A percentile compares a stretch with the other conserved stretches of the same genome.
phyloP scores from a whole-genome alignment of 2,888 invertebrate genomes.

The Conistra vaccinii region DNA sequence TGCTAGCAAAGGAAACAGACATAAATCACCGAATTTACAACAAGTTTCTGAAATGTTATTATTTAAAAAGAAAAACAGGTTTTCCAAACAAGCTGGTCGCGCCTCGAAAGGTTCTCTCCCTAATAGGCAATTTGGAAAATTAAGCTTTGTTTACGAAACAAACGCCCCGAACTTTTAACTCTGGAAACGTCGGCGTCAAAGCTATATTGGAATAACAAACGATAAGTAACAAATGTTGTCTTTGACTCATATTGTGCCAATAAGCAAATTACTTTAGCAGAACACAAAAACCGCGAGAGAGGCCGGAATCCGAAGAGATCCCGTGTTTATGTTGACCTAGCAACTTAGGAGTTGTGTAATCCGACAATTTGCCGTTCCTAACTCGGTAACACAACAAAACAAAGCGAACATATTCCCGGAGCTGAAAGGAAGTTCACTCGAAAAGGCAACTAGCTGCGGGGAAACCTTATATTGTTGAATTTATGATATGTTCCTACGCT shows the following conservation, averaged over 20 bases:
- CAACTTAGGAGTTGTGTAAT: conserved; percentile 89
- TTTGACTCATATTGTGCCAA: conserved; percentile 78
- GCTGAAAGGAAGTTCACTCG: conserved; percentile 87
- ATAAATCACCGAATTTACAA: conserved; percentile 87
- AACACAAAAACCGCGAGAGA: conserved; percentile 78
- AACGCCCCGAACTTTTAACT: conserved; percentile 74
- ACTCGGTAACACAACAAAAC: conserved; percentile 89
- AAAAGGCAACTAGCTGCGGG: conserved; percentile 88
- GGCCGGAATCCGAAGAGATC: conserved; percentile 82
- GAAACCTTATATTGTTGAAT: conserved; percentile 88
- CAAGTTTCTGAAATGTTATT: conserved; percentile 83
- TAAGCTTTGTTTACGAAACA: conserved; percentile 77
- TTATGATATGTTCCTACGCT: conserved; percentile 85
- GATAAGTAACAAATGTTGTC: conserved; percentile 73
- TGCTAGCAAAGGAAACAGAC: conserved; percentile 81
- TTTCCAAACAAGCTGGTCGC: conserved; percentile 72
- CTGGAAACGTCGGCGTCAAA: conserved; percentile 71
- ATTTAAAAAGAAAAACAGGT: conserved; percentile 80
- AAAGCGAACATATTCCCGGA: conserved; percentile 87
- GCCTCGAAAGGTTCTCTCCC: conserved; percentile 72
- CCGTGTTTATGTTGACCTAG: conserved; percentile 84
- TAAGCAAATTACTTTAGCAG: conserved; percentile 78
- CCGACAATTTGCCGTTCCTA: conserved; percentile 88
- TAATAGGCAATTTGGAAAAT: conserved; percentile 80
- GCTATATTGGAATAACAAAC: conserved; percentile 75